A percentile compares a stretch with the other conserved stretches of the same genome.
phyloP scores from a whole-genome alignment of 1,140 invertebrate genomes.

The Heterodera schachtii region DNA sequence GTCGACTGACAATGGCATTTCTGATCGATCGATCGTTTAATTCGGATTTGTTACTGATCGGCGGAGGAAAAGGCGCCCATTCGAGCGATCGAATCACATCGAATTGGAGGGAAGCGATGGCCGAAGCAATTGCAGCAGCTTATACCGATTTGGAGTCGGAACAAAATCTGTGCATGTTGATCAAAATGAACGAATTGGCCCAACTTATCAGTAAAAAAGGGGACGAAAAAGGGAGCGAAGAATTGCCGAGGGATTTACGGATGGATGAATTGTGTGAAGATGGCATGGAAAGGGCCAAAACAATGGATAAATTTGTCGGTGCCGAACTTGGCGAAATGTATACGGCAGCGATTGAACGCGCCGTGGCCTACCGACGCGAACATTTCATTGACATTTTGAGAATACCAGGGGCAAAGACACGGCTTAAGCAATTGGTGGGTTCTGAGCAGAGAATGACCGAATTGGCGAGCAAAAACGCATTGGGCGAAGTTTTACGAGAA shows the following conservation, averaged over 20 bases:
- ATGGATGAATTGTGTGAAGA: neutral
- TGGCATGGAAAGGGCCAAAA: neutral
- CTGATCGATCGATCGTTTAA: neutral
- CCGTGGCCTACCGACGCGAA: neutral
- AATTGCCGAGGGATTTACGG: neutral
- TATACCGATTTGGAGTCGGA: neutral
- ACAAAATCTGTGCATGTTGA: neutral
- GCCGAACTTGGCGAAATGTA: neutral
- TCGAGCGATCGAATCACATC: neutral
- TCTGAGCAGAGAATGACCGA: neutral
- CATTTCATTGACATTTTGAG: neutral
- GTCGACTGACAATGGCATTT: neutral
- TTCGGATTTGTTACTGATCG: neutral
- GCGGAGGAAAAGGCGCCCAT: neutral
- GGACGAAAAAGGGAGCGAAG: neutral
- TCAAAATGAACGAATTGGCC: slow-evolving; percentile 22
- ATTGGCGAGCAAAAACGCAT: neutral
- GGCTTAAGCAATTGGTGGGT: neutral
- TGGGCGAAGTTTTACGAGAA: neutral
- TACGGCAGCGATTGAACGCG: neutral
- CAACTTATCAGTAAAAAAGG: too few species aligned
- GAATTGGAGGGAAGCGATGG: neutral
- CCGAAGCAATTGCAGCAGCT: neutral
- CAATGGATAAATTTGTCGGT: neutral
- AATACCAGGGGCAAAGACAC: neutral